A percentile compares a stretch with the other conserved stretches of the same genome.
These are phyloP conservation scores for Hemitrygon akajei DNA, from an alignment of 2,797 vertebrate species.

Conservation along the genomic window DNA sequence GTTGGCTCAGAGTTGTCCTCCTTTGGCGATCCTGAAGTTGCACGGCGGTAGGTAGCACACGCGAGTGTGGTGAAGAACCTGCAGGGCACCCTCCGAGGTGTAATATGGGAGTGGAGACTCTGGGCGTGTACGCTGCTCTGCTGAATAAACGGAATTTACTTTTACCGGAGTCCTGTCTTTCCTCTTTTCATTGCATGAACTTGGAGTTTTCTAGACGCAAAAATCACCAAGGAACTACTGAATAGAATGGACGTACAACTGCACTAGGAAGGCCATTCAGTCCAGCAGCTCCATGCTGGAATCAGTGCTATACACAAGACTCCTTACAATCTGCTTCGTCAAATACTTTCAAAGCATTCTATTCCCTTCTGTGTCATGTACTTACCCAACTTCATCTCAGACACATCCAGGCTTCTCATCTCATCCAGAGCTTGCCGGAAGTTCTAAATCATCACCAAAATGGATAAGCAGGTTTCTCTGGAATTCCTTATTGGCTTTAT, in stretches of 20 bases:
- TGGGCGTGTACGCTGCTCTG: background rate
- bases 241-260: background rate
- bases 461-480: background rate
- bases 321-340: background rate
- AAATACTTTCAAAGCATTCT: background rate
- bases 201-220: background rate
- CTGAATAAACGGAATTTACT: slow-evolving; percentile 15
- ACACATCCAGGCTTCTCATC: background rate
- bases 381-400: background rate
- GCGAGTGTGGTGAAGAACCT: background rate
- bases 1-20: background rate
- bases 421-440: background rate
- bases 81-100: background rate
- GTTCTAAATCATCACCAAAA: background rate
- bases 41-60: background rate
- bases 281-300: background rate
- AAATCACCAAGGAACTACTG: background rate
- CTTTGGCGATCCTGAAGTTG: background rate
- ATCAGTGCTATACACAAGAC: background rate
- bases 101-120: background rate
- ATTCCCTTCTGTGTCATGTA: background rate
- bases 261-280: background rate
- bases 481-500: background rate
- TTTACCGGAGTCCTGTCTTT: background rate
- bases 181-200: background rate